Conservation (phyloP, 2,113 vertebrate species). For the Charina bottae region DNA sequence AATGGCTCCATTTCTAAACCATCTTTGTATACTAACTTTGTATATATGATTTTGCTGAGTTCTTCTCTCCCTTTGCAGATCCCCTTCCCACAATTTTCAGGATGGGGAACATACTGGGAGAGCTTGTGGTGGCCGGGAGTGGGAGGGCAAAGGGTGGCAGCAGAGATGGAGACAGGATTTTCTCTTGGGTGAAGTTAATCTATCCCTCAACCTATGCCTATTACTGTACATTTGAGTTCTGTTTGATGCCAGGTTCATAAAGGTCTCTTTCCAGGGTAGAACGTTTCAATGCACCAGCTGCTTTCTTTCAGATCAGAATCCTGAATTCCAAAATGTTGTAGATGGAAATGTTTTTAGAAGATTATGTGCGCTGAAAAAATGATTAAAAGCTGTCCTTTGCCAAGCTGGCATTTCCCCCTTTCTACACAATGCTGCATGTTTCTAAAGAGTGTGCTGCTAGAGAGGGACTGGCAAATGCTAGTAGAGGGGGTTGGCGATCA, state of each 20-base stretch:
- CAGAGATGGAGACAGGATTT: not conserved
- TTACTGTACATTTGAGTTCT: not conserved
- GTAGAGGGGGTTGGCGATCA: not conserved
- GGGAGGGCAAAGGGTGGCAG: not conserved
- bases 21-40: not conserved
- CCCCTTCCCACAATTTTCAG: too few relatives aligned
- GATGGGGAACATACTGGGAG: not conserved
- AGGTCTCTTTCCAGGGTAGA: not conserved
- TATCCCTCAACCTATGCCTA: not conserved
- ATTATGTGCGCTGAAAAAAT: not conserved
- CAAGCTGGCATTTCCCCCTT: constrained; percentile 16
- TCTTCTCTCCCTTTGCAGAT: not conserved
- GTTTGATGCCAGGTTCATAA: not conserved
- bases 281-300: not conserved
- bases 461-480: constrained; percentile 5
- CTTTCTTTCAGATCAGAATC: not conserved
- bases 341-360: not conserved
- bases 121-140: not conserved
- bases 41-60: not conserved
- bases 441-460: not conserved
- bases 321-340: not conserved
- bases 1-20: not conserved
- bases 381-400: not conserved
- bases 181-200: not conserved
- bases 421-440: not conserved